Evolutionary conservation across 2,113 vertebrate species (phyloP).

Genomic region (Taurulus bubalis): DNA sequence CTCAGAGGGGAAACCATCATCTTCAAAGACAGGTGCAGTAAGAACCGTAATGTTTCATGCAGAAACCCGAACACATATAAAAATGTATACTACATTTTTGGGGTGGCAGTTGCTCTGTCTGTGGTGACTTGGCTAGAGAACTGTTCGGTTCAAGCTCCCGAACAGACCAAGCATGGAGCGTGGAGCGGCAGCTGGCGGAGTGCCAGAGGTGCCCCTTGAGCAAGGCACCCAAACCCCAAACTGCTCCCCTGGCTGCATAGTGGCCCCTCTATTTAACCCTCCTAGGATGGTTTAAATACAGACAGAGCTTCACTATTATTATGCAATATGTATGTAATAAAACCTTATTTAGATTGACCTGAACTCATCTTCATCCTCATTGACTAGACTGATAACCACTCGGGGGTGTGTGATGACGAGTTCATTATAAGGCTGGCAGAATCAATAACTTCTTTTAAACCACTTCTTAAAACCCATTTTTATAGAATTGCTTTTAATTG

Average conservation of each 20-base stretch:
- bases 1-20: conserved; percentile 84
- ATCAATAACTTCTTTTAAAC: no score
- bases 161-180: neutral
- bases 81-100: neutral
- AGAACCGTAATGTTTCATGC: neutral
- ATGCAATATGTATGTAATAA: neutral
- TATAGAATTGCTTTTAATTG: no score
- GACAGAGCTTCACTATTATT: no score
- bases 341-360: no score
- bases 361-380: neutral
- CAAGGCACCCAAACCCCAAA: no score
- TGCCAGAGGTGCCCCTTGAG: neutral
- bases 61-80: neutral
- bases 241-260: no score
- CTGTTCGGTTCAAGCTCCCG: neutral
- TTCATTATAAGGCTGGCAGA: no score
- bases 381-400: neutral
- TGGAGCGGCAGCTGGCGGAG: neutral
- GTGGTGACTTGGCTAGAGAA: neutral
- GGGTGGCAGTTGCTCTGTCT: no score
- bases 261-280: no score
- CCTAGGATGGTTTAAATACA: no score
- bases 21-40: conserved; percentile 84
- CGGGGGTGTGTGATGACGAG: neutral
- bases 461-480: no score